These are phyloP conservation scores for Pachypanchax playfairii DNA, from an alignment of 2,113 vertebrate genomes.

Conservation along the genomic window DNA sequence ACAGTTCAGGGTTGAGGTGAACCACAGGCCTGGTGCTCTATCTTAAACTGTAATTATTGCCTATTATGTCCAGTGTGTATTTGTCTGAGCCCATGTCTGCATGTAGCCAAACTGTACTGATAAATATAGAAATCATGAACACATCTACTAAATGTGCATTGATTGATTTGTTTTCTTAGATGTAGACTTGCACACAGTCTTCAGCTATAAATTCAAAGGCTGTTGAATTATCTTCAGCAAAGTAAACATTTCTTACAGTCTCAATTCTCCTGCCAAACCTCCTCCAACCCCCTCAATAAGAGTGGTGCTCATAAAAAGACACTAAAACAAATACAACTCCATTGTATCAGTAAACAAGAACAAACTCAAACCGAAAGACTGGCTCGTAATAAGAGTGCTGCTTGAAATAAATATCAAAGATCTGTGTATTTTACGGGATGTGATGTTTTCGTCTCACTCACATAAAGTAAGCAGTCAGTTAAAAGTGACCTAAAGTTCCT, in stretches of 20 bases:
- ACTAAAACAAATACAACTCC: neutral
- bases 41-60: slow-evolving; percentile 67
- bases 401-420: neutral
- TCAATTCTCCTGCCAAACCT: neutral
- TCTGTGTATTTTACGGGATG: neutral
- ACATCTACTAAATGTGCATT: no score
- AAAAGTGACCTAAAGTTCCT: slow-evolving; percentile 42
- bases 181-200: no score
- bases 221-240: no score
- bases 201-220: no score
- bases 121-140: no score
- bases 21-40: slow-evolving; percentile 56
- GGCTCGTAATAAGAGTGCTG: neutral
- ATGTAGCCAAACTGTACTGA: slow-evolving; percentile 8
- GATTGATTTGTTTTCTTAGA: no score
- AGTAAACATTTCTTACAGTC: no score
- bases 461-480: slow-evolving; percentile 1
- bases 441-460: neutral
- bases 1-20: slow-evolving; percentile 61
- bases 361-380: neutral
- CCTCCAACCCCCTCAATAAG: neutral
- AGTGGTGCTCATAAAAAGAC: neutral
- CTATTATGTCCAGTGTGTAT: slow-evolving; percentile 29
- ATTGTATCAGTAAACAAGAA: neutral
- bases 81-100: slow-evolving; percentile 15